Base-by-base conservation (phyloP, 2,888 invertebrate species). In the Eupithecia exiguata region DNA sequence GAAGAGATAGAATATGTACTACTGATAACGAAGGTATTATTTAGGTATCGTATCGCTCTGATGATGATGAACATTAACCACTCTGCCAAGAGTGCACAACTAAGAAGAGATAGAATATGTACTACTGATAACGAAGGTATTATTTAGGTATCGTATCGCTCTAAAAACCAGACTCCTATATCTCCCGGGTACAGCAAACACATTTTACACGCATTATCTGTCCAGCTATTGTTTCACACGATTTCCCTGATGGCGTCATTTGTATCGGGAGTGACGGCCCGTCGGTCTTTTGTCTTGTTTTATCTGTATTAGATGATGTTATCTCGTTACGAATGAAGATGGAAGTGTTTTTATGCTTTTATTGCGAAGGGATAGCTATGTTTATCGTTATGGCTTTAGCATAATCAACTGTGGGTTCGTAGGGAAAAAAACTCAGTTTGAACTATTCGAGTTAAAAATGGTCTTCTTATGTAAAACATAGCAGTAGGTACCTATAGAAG, bases 131-230 rank as follows among this genome's bases (percentile, higher is more conserved):
- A 38, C 38, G 7, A 38, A 38, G 38, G 7, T 38, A 38, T 46
- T 1, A 4, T 7, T 0, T 46, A 65, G 5, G 14, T 36, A 14
- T 75, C 75, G 75, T 69, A 53, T 71, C 76, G 62, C 35, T 7
- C 6, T 71, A 63, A 69, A 74, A 70, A 67, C 5, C 36, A 3
- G 36, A 5, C 35, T 25, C 69, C 72, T 74, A 72, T 70, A 79
- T 78, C 76, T 80, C 79, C 49, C 43, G 76, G 74, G 78, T 72
- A 68, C 74, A 75, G 74, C 79, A 83, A 83, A 85, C 82, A 85
- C 84, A 83, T 84, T 85, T 86, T 81, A 84, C 87, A 84, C 84
- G 82, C 85, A 87, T 88, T 88, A 87, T 89, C 84, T 84, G 83
- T 79, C 80, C 80, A 80, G 79, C 83, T 87, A 88, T 89, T 90